These are phyloP conservation scores for Spialia ferax DNA, from an alignment of 2,888 invertebrate species.

Conservation along the genomic window DNA sequence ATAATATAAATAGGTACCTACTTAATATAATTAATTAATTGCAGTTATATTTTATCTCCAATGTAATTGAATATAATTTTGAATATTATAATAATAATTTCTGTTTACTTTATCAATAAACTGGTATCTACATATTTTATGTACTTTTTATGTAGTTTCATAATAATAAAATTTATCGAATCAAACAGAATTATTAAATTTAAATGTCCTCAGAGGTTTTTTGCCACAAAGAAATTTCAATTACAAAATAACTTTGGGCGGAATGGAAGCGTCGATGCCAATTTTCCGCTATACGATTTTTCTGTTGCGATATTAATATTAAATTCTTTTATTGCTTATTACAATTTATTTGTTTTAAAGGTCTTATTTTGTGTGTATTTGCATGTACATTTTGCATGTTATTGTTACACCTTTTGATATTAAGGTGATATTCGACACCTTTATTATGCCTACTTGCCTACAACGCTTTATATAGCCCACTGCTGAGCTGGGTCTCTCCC, in stretches of 20 bases:
- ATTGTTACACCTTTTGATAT: not conserved
- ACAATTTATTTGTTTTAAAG: not conserved
- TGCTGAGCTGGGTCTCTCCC: too few species aligned
- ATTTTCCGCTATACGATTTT: constrained; percentile 41
- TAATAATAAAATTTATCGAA: not conserved
- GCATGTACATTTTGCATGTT: too few species aligned
- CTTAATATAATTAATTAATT: too few species aligned
- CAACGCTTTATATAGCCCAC: too few species aligned
- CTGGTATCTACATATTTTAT: too few species aligned
- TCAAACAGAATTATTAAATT: constrained; percentile 24
- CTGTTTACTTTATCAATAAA: too few species aligned
- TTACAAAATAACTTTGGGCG: constrained; percentile 46
- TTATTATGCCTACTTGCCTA: too few species aligned
- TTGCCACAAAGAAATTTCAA: constrained; percentile 43
- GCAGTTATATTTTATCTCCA: too few species aligned
- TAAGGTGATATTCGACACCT: too few species aligned
- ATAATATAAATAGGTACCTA: too few species aligned
- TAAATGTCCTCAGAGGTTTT: constrained; percentile 24
- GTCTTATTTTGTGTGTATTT: not conserved
- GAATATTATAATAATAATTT: too few species aligned
- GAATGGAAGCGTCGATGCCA: constrained; percentile 43
- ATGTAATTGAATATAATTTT: too few species aligned
- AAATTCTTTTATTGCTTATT: not conserved
- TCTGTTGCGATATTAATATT: constrained; percentile 28
- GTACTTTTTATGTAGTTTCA: not conserved